Conservation (phyloP, 2,888 invertebrate species). For the Dascillus cervinus region DNA sequence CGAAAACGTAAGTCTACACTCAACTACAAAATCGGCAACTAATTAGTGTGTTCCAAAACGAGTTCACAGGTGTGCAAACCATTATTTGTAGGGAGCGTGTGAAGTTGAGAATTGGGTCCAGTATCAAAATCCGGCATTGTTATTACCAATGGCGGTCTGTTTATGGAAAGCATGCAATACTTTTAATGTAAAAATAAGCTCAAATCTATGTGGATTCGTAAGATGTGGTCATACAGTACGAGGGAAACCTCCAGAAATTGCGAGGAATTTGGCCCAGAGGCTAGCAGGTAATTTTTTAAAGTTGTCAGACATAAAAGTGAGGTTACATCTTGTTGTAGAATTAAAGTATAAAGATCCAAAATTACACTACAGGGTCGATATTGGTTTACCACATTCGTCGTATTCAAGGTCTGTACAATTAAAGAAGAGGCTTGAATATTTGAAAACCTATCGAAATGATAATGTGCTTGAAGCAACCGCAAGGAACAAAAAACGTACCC, state of each 20-base stretch:
- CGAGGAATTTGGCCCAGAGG: slow-evolving; percentile 59
- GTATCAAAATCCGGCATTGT: neutral
- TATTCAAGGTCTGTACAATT: slow-evolving; percentile 38
- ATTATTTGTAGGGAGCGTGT: no score
- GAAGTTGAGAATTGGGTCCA: no score
- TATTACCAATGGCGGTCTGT: neutral
- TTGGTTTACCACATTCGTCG: slow-evolving; percentile 50
- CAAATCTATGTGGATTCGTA: slow-evolving; percentile 16
- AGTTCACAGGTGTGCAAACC: no score
- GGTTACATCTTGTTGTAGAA: slow-evolving; percentile 35
- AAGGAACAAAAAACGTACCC: slow-evolving; percentile 52
- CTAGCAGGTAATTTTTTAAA: no score
- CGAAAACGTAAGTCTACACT: no score
- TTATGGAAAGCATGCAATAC: neutral
- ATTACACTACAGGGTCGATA: slow-evolving; percentile 52
- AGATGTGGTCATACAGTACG: slow-evolving; percentile 53
- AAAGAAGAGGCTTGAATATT: slow-evolving; percentile 47
- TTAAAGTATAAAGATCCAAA: slow-evolving; percentile 48
- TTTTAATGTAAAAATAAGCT: no score
- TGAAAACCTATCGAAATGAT: slow-evolving; percentile 49
- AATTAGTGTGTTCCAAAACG: no score
- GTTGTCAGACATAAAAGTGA: neutral
- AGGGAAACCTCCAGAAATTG: slow-evolving; percentile 65
- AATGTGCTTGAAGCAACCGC: slow-evolving; percentile 56
- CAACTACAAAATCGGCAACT: no score